Percentiles rank a stretch among this genome's conserved stretches.
Conservation (phyloP, 2,113 vertebrate species). For the Spheniscus mendiculus region DNA sequence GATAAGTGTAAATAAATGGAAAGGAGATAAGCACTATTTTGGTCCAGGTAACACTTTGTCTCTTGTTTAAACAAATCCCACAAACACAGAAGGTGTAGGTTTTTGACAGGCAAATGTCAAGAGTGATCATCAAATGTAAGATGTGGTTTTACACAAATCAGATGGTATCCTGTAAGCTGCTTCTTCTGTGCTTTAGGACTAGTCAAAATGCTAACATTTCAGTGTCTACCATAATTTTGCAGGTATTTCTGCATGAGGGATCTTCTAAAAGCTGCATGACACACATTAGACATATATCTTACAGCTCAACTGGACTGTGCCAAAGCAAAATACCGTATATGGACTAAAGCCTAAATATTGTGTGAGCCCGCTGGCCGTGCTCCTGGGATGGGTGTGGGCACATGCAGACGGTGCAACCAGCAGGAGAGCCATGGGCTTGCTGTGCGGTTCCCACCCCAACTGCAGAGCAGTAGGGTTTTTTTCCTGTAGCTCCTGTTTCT, state of each 20-base stretch:
- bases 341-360: not conserved
- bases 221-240: not conserved
- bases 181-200: not conserved
- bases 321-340: not conserved
- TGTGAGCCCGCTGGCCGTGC: not conserved
- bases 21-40: not conserved
- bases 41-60: not conserved
- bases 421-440: not conserved
- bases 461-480: fast-evolving
- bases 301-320: not conserved
- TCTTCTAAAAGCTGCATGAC: not conserved
- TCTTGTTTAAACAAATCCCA: not conserved
- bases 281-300: not conserved
- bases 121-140: not conserved
- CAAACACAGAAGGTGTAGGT: not conserved
- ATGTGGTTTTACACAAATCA: not conserved
- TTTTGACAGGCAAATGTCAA: not conserved
- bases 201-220: not conserved
- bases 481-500: slow-evolving; percentile 39
- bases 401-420: fast-evolving
- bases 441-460: not conserved
- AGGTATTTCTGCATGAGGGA: not conserved
- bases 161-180: not conserved
- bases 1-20: not conserved
- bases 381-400: not conserved